Conservation (phyloP, 2,888 invertebrate genomes). For the Itoplectis maculator region DNA sequence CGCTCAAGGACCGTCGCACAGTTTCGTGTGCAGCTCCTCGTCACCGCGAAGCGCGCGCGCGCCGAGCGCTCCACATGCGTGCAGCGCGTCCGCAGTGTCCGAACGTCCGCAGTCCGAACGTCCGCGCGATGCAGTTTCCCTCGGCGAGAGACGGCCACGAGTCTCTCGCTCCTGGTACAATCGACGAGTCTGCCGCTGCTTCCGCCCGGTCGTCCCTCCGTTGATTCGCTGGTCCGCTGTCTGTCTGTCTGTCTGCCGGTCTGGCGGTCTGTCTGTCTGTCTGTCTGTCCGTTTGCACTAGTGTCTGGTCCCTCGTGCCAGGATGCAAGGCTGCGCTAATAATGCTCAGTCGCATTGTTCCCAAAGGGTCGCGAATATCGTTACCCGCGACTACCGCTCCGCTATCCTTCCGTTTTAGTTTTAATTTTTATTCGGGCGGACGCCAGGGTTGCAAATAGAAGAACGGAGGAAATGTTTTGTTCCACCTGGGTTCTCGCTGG, state of each 20-base stretch:
- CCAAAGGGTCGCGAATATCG: conserved; percentile 12
- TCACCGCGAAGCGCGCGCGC: too few species aligned
- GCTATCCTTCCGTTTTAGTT: not conserved
- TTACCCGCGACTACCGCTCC: not conserved
- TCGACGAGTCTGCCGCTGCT: conserved; percentile 49
- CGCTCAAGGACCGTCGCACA: conserved; percentile 58
- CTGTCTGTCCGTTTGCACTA: too few species aligned
- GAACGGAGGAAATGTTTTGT: too few species aligned
- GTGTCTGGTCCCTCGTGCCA: conserved; percentile 44
- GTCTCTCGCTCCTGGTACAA: conserved; percentile 20
- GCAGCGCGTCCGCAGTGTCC: not conserved
- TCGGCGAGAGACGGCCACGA: conserved; percentile 59
- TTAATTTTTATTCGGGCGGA: not conserved
- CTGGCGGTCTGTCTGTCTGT: too few species aligned
- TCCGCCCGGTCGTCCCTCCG: conserved; percentile 50
- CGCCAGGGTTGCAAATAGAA: too few species aligned
- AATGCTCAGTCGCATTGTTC: conserved; percentile 29
- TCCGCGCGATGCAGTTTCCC: conserved; percentile 76
- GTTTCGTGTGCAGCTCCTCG: conserved; percentile 74
- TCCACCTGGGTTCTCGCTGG: too few species aligned
- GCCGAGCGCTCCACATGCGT: conserved; percentile 24
- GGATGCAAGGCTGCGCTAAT: conserved; percentile 43
- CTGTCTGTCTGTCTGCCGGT: too few species aligned
- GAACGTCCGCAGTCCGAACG: conserved; percentile 41
- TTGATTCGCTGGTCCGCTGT: too few species aligned